Percentiles rank a stretch among this genome's conserved stretches.
Evolutionary conservation across 2,888 invertebrate genomes (phyloP).

Genomic region (Chloroclystis v-ata): DNA sequence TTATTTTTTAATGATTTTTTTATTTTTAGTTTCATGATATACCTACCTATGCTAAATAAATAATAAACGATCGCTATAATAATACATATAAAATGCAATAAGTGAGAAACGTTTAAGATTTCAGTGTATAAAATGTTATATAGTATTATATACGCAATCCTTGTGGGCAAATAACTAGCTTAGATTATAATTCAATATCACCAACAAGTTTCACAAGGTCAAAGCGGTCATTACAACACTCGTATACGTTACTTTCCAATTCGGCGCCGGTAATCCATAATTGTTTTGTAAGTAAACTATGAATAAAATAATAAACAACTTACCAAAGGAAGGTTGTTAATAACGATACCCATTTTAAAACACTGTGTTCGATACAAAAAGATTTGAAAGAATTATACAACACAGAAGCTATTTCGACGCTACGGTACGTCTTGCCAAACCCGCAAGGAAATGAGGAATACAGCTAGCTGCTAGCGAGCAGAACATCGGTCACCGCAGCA

Average conservation of each 20-base stretch:
- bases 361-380: conserved; percentile 30
- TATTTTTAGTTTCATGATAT: no score
- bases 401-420: conserved; percentile 41
- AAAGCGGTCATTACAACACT: conserved; percentile 76
- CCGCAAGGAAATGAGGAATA: conserved; percentile 64
- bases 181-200: conserved; percentile 55
- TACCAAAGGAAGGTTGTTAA: conserved; percentile 67
- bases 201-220: conserved; percentile 76
- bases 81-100: no score
- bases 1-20: no score
- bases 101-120: no score
- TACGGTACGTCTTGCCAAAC: conserved; percentile 63
- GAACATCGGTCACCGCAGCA: conserved; percentile 36
- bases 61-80: no score
- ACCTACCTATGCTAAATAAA: no score
- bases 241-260: conserved; percentile 69
- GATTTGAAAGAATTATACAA: conserved; percentile 37
- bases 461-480: conserved; percentile 25
- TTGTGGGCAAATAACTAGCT: conserved; percentile 48
- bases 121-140: no score
- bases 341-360: conserved; percentile 63
- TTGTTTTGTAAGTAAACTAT: conserved; percentile 31
- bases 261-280: conserved; percentile 48
- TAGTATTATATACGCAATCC: conserved; percentile 35
- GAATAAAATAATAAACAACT: conserved; percentile 38